Conservation (phyloP, 2,113 vertebrate species). For the Rana temporaria region DNA sequence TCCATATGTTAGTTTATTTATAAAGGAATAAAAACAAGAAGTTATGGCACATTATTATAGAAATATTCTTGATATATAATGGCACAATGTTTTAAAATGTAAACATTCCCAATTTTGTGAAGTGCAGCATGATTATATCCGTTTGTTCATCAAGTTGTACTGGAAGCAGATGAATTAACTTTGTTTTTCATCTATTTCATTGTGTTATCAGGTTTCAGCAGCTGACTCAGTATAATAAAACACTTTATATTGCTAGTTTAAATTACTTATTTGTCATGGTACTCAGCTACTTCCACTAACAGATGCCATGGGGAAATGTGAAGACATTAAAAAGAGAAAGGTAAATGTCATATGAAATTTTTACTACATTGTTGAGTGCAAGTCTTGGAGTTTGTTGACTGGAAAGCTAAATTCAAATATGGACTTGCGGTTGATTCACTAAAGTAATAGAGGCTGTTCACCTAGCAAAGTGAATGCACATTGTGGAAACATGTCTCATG, state of each 20-base stretch:
- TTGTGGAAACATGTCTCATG: too few relatives aligned
- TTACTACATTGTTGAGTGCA: neutral
- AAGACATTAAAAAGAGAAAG: slow-evolving; percentile 3
- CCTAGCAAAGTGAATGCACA: too few relatives aligned
- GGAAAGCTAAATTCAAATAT: neutral
- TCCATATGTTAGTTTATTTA: too few relatives aligned
- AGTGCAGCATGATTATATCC: neutral
- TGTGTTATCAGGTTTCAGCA: slow-evolving; percentile 16
- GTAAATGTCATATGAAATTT: slow-evolving; percentile 31
- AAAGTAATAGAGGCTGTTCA: too few relatives aligned
- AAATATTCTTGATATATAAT: too few relatives aligned
- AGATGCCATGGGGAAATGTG: slow-evolving; percentile 11
- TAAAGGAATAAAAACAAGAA: too few relatives aligned
- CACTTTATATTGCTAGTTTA: slow-evolving; percentile 22
- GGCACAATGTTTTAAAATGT: too few relatives aligned
- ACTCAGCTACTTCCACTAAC: slow-evolving; percentile 1
- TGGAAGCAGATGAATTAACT: slow-evolving; percentile 11
- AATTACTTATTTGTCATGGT: slow-evolving; percentile 19
- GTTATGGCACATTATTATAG: too few relatives aligned
- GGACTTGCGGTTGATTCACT: too few relatives aligned
- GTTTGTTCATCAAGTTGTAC: slow-evolving; percentile 13
- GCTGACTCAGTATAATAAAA: slow-evolving; percentile 33
- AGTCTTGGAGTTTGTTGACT: slow-evolving; percentile 8
- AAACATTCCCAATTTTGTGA: too few relatives aligned
- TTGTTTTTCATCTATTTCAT: slow-evolving; percentile 15